phyloP scores from a whole-genome alignment of 2,888 invertebrate species.

The Drosophila nigritarsus region DNA sequence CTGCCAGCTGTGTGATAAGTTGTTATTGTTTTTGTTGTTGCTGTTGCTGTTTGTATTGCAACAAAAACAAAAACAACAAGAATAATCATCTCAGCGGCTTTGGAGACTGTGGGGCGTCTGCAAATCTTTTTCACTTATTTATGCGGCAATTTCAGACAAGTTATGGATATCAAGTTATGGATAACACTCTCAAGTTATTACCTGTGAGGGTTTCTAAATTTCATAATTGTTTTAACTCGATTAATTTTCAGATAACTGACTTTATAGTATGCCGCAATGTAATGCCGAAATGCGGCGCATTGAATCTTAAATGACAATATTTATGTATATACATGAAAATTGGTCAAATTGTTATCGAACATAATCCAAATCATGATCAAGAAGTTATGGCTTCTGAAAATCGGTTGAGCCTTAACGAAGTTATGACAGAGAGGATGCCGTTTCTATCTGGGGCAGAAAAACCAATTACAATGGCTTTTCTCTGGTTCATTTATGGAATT shows the following conservation, averaged over 20 bases:
- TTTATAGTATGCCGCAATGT: neutral
- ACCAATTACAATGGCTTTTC: neutral
- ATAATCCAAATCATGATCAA: neutral
- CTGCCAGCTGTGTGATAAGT: slow-evolving; percentile 52
- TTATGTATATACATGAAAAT: neutral
- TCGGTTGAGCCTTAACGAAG: neutral
- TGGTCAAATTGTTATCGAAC: neutral
- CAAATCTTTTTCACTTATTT: slow-evolving; percentile 37
- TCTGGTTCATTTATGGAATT: neutral
- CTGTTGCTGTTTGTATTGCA: slow-evolving; percentile 17
- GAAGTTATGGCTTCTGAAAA: neutral
- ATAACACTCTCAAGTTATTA: slow-evolving; percentile 12
- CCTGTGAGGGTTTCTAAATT: neutral
- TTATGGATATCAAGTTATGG: slow-evolving; percentile 27
- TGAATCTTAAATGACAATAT: neutral
- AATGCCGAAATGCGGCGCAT: neutral
- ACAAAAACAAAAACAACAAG: slow-evolving; percentile 6
- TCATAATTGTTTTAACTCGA: slow-evolving; percentile 8
- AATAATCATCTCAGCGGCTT: slow-evolving; percentile 11
- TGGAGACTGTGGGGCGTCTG: slow-evolving; percentile 32
- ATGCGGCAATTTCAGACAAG: slow-evolving; percentile 31
- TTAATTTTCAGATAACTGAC: neutral
- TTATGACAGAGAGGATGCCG: neutral
- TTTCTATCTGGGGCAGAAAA: neutral
- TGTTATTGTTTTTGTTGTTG: slow-evolving; percentile 35